Base-by-base conservation (phyloP, 1,140 invertebrate species). In the Neomicropteryx cornuta region DNA sequence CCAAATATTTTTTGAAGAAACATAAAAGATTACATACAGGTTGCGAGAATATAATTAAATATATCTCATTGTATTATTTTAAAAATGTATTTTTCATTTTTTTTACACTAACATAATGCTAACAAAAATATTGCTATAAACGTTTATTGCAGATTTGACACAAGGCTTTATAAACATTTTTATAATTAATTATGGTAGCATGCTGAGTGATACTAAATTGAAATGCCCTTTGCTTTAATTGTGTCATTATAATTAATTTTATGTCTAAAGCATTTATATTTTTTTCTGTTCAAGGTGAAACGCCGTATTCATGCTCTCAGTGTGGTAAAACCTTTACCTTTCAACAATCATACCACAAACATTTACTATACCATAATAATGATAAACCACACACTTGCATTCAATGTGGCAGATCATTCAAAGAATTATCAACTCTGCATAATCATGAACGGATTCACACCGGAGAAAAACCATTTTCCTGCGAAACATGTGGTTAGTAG, bases 311-410 rank as follows among this genome's bases (percentile, higher is more conserved):
- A 5, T 94, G 90, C 54, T 71, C 71, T 21, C 76, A 83, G 52
- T 93, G 89, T 56, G 81, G 80, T 34, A 89, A 90, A 61, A 85
- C 81, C 1, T 93, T 93, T 62, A 88, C 85, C 17, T 89, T 89
- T 58, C 86, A 89, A 61, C 88, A 92, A 48, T 91, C 87, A 2
- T 91, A 88, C 56, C 87, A 92, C 55, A 90, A 89, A 51, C 88
- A 93, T 61, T 74, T 87, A 48, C 66, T 86, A 10, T 89, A 87
- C 52, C 83, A 87, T 52, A 87, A 81, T 38, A 81, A 87, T 51
- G 84, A 88, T 45, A 87, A 88, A 50, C 87, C 86, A 2, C 83
- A 90, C 49, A 68, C 72, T 4, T 91, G 87, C 52, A 62, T 52
- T 10, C 78, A 81, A 47, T 92, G 88, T 60, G 83, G 83, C 1